Percentiles rank a stretch among this genome's conserved stretches.
Evolutionary conservation across 2,113 vertebrate species (phyloP).

Genomic region (Spea bombifrons): DNA sequence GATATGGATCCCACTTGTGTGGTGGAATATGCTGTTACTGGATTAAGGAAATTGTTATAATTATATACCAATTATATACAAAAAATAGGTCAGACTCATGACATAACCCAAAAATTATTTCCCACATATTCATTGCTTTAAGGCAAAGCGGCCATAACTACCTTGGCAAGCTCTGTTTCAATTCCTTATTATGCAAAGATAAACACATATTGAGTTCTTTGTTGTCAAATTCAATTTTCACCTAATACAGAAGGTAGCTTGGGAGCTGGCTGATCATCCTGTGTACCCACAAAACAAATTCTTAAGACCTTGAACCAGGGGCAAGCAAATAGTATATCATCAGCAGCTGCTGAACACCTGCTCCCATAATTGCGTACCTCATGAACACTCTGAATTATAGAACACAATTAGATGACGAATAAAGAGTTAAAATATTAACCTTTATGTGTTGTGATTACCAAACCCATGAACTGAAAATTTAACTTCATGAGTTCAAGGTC

Average conservation of each 20-base stretch:
- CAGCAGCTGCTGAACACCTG: too few species aligned
- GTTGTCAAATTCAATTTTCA: background rate
- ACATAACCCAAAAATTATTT: background rate
- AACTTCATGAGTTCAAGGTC: background rate
- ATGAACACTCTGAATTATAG: too few species aligned
- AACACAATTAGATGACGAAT: too few species aligned
- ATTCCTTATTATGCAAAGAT: background rate
- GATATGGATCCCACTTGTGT: background rate
- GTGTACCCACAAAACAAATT: too few species aligned
- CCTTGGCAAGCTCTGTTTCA: background rate
- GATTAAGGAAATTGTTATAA: background rate
- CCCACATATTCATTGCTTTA: background rate
- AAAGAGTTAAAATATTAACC: too few species aligned
- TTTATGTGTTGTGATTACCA: too few species aligned
- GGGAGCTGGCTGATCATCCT: background rate
- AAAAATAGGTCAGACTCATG: background rate
- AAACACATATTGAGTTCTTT: background rate
- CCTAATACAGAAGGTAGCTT: background rate
- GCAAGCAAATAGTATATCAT: too few species aligned
- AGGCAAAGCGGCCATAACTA: background rate
- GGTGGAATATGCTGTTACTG: background rate
- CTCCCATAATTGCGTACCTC: too few species aligned
- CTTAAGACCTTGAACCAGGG: too few species aligned
- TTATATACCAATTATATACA: background rate
- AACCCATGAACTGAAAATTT: background rate